Evolutionary conservation across 1,140 invertebrate genomes (phyloP), one percentile per base, ranked within the genome.

Genomic region (Heliconius melpomene): DNA sequence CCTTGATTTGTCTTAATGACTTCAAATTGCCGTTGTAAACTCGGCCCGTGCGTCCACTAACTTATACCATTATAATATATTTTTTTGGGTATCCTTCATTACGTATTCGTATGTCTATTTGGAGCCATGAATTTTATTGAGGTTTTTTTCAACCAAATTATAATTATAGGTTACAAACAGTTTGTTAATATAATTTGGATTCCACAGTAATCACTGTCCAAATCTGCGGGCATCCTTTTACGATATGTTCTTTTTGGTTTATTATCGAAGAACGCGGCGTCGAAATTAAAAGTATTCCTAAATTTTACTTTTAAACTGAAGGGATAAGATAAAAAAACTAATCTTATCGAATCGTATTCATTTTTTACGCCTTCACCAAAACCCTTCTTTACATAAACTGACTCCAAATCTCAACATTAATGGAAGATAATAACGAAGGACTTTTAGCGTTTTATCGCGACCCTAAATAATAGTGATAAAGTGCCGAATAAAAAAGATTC

Each of bases 401-500:
- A 84, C 79, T 80, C 76, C 52, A 82, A 82, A 84, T 75, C 78
- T 79, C 66, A 79, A 75, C 80, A 82, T 80, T 84, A 84, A 82
- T 82, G 83, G 78, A 52, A 79, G 81, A 80, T 82, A 82, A 77
- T 74, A 72, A 75, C 80, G 77, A 77, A 77, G 82, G 77, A 74
- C 80, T 83, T 85, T 87, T 83, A 85, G 84, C 80, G 80, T 88
- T 89, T 93, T 92, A 93, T 91, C 91, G 83, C 80, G 79, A 80
- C 86, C 86, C 87, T 93, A 93, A 93, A 91, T 91, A 93, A 93
- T 87, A 88, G 84, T 90, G 92, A 93, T 93, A 92, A 92, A 91
- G 87, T 88, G 84, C 78, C 85, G 85, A 89, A 92, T 90, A 91
- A 93, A 91, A 92, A 89, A 89, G 88, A 89, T 89, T 84, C 83